Base-by-base conservation (phyloP, 2,113 vertebrate genomes). In the Columba livia region DNA sequence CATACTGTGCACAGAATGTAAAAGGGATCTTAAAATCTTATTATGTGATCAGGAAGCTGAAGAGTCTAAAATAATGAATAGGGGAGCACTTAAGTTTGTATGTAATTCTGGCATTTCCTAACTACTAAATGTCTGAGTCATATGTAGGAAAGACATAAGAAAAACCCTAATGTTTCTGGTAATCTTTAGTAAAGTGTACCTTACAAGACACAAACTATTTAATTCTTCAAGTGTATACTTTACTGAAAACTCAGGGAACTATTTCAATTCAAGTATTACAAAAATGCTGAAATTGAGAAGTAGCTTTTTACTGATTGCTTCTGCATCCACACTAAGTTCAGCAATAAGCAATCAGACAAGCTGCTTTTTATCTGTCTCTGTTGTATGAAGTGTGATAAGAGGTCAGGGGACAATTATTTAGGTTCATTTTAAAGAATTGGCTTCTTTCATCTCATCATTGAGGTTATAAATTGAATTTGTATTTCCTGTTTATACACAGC, bases 401-500 rank as follows among this genome's bases (percentile, higher is more conserved):
- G 74, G 72, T 95, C 82, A 88, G 18, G 60, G 56, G 53, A 88
- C 79, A 90, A 94, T 96, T 88, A 91, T 91, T 91, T 73, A 48
- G 48, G 25, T 90, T 91, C 61, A 64, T 94, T 96, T 95, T 81
- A 86, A 96, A 97, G 67, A 91, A 93, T 67, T 78, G 44, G 34
- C 48, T 95, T 90, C 71, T 94, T 91, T 94, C 62, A 77, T 82
- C 54, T 73, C 61, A 83, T 89, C 47, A 70, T 31, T 91, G 62
- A 67, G 36, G 31, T 89, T 91, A 74, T 83, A 93, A 93, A 96
- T 94, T 94, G 74, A 82, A 91, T 93, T 94, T 94, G 50, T 83
- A 64, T 83, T 94, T 97, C 60, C 38, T 88, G 32, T 93, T 94
- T 93, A 83, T 78, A 53, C 51, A 78, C 25, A 78, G 58, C 57